A percentile compares a stretch with the other conserved stretches of the same genome.
Conservation (phyloP, 2,888 invertebrate genomes). For the Pogonocherus hispidulus region DNA sequence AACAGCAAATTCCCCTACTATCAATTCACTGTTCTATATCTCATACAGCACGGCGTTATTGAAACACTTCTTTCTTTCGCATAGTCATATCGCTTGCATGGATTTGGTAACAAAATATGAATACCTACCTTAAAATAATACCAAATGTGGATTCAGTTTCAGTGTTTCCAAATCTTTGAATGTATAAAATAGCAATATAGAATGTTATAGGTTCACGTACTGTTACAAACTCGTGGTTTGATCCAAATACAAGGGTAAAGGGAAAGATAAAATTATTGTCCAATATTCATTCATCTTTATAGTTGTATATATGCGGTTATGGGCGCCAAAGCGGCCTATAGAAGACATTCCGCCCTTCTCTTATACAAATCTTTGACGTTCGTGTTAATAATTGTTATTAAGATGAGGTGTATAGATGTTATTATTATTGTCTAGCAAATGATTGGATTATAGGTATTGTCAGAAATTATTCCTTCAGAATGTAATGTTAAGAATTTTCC, state of each 20-base stretch:
- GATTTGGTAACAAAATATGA: not conserved
- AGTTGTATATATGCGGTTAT: not conserved
- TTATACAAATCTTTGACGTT: too few species aligned
- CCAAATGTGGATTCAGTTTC: not conserved
- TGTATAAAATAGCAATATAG: not conserved
- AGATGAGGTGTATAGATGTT: too few species aligned
- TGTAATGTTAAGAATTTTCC: too few species aligned
- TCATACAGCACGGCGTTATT: not conserved
- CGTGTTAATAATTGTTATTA: too few species aligned
- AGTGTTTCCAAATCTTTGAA: not conserved
- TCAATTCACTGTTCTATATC: not conserved
- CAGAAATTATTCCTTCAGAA: too few species aligned
- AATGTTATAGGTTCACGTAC: not conserved
- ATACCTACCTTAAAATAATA: not conserved
- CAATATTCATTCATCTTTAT: not conserved
- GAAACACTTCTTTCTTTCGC: not conserved
- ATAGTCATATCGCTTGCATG: not conserved
- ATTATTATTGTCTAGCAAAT: too few species aligned
- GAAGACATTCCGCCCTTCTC: too few species aligned
- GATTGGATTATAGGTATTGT: too few species aligned
- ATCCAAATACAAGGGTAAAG: not conserved
- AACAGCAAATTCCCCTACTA: not conserved
- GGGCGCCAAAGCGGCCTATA: too few species aligned
- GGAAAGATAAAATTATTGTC: not conserved
- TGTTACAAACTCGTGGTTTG: not conserved